These are phyloP conservation scores for Poeciliopsis prolifica DNA, from an alignment of 2,113 vertebrate species.

Conservation along the genomic window DNA sequence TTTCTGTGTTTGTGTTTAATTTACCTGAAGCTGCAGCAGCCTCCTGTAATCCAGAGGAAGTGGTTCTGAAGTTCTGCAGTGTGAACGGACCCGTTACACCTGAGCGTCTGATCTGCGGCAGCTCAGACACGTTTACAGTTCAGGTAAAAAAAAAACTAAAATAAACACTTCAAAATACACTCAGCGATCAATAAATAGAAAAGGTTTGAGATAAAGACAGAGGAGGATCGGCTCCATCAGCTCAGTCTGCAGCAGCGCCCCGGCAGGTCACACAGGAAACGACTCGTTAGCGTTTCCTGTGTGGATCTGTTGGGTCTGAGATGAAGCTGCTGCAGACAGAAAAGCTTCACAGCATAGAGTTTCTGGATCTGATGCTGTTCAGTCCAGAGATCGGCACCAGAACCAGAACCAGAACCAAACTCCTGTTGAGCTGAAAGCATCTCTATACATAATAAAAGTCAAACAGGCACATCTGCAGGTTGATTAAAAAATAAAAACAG, in stretches of 20 bases:
- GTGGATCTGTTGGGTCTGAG: no score
- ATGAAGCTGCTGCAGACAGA: no score
- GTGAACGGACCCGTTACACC: constrained; percentile 19
- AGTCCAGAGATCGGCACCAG: not conserved
- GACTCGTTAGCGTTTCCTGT: not conserved
- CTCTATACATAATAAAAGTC: not conserved
- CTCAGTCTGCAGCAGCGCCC: not conserved
- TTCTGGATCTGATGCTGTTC: not conserved
- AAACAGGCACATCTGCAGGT: constrained; percentile 23
- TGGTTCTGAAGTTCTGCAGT: constrained; percentile 4
- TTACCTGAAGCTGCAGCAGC: not conserved
- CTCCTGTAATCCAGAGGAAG: not conserved
- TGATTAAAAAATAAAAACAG: not conserved
- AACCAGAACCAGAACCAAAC: not conserved
- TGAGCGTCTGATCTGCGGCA: constrained; percentile 18
- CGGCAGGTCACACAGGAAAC: not conserved
- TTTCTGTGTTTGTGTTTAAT: not conserved
- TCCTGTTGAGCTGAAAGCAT: not conserved
- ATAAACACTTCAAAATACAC: not conserved
- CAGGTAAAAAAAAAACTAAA: constrained; percentile 23
- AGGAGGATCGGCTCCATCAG: not conserved
- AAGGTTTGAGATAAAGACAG: not conserved
- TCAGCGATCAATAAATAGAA: constrained; percentile 14
- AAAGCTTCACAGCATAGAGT: not conserved
- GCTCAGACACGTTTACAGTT: constrained; percentile 8